Evolutionary conservation across 2,888 invertebrate genomes (phyloP), one percentile per base, ranked within the genome.

Genomic region (Spisula subtruncata): DNA sequence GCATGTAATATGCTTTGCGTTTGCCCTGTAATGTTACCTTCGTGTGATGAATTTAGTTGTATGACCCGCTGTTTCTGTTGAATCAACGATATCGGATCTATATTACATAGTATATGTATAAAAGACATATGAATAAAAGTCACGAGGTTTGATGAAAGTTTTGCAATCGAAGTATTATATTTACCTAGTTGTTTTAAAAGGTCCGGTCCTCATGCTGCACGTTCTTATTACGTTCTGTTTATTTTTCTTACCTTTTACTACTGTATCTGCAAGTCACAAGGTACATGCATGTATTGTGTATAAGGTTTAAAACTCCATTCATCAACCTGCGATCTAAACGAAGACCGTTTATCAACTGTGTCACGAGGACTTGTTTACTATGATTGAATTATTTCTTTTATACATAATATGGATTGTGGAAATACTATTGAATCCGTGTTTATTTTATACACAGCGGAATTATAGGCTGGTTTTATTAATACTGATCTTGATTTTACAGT

Each of bases 371-470:
- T 35, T 75, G 35, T 32, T 75, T 75, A 32, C 35, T 16, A 12
- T 75, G 75, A 75, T 32, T 75, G 32, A 75, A 35, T 16, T 29
- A 75, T 75, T 75, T 75, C 32, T 12, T n/a, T n/a, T 75, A 75
- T 35, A 75, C 75, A 75, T 75, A 35, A 75, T 75, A 32, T 75
- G 16, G 29, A 75, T 75, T 75, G 29, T 35, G 10, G 35, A 75
- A 75, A 16, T 12, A 32, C 35, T 75, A 75, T 75, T 35, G 32
- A 75, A 75, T 18, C 32, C 0, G 41, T 66, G 8, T 60, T 18
- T 32, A 35, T 32, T 8, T 75, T 25, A 75, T 75, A 75, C 75
- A 75, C 29, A 18, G 41, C 41, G 16, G 32, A 35, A 25, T 75
- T 75, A 75, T 75, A 35, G 29, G 10, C 75, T 75, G 75, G 32